phyloP scores from a whole-genome alignment of 92 coral and sea anemone species.

The Phenganax marumi region DNA sequence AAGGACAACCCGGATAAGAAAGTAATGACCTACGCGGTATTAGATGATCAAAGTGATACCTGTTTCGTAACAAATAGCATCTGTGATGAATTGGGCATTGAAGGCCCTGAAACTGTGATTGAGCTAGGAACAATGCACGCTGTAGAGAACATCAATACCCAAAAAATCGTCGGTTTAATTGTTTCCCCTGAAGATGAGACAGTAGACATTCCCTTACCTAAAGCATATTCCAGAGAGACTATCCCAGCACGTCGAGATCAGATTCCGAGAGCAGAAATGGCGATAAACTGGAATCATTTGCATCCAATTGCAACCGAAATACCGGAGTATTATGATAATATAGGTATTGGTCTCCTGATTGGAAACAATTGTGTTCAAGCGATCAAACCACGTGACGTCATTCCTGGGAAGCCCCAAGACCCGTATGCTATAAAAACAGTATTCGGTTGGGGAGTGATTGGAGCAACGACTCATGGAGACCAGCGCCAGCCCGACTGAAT shows the following conservation, averaged over 20 bases:
- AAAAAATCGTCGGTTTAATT: conserved; percentile 49
- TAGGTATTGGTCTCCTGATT: conserved; percentile 60
- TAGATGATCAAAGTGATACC: conserved; percentile 61
- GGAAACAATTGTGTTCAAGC: conserved; percentile 62
- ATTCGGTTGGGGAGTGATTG: conserved; percentile 66
- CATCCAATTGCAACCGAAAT: conserved; percentile 34
- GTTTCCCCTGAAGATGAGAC: too few species aligned
- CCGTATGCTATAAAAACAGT: conserved; percentile 58
- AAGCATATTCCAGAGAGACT: conserved; percentile 26
- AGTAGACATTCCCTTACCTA: conserved; percentile 17
- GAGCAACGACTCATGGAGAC: conserved; percentile 10
- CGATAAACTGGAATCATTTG: conserved; percentile 55
- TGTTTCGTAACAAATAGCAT: conserved; percentile 40
- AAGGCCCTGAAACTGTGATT: conserved; percentile 51
- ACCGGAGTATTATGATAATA: conserved; percentile 41
- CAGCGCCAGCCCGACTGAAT: background rate
- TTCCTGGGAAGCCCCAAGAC: conserved; percentile 49
- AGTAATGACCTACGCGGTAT: conserved; percentile 55
- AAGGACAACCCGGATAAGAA: conserved; percentile 38
- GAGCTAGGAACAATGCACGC: conserved; percentile 54
- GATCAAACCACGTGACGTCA: conserved; percentile 62
- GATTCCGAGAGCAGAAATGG: conserved; percentile 48
- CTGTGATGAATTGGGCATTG: conserved; percentile 29
- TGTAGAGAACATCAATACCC: conserved; percentile 35
- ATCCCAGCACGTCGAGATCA: conserved; percentile 49